Conservation (phyloP, 2,888 invertebrate genomes). For the Choreutis nemorana region DNA sequence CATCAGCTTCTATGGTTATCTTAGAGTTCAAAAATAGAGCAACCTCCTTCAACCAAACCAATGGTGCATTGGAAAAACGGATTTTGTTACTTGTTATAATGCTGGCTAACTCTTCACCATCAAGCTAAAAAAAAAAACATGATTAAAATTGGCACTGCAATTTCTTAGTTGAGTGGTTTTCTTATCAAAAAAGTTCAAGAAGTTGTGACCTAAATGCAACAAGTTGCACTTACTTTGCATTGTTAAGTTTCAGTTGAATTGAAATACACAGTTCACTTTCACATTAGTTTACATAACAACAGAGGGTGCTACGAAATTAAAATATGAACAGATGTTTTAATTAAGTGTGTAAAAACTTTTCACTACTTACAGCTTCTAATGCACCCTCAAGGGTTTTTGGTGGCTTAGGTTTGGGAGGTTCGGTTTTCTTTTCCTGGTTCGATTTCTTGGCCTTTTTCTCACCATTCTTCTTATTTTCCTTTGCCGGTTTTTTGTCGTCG, state of each 20-base stretch:
- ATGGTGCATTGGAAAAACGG: constrained; percentile 74
- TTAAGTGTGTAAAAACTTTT: no score
- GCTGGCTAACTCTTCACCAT: constrained; percentile 60
- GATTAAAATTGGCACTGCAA: constrained; percentile 5
- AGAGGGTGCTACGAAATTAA: no score
- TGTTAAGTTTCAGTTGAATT: no score
- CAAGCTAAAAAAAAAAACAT: constrained; percentile 57
- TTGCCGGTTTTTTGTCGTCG: constrained; percentile 66
- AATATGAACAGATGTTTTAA: no score
- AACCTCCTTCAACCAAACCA: constrained; percentile 74
- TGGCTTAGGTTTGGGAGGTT: constrained; percentile 67
- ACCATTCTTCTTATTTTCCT: constrained; percentile 57
- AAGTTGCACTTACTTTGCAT: no score
- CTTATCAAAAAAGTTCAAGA: no score
- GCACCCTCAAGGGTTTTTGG: constrained; percentile 73
- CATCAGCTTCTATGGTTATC: constrained; percentile 68
- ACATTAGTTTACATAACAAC: no score
- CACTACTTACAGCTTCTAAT: constrained; percentile 62
- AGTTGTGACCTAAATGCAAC: no score
- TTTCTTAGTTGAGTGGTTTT: no score
- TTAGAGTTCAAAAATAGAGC: constrained; percentile 70
- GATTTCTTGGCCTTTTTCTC: constrained; percentile 37
- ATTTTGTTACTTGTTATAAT: constrained; percentile 64
- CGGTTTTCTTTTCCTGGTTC: constrained; percentile 58
- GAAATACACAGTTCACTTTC: no score